Percentiles rank a stretch among this genome's conserved stretches.
These are phyloP conservation scores for Linnaemya vulpina DNA, from an alignment of 2,888 invertebrate genomes.

Conservation along the genomic window DNA sequence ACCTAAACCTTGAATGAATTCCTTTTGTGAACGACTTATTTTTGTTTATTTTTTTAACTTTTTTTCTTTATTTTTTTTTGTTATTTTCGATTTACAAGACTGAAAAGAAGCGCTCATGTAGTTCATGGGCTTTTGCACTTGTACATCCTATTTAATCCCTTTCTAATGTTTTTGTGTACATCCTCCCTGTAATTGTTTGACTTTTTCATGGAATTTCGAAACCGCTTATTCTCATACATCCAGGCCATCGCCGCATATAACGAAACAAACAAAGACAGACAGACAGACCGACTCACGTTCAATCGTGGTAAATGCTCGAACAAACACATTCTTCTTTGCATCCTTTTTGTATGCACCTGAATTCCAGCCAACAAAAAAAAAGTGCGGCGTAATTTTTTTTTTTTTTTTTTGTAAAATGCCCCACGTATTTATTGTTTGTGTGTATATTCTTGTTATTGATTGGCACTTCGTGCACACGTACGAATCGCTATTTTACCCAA, in stretches of 20 bases:
- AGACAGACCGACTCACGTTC: conserved; percentile 1
- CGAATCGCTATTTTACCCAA: not conserved
- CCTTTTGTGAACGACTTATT: conserved; percentile 3
- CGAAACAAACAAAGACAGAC: conserved; percentile 2
- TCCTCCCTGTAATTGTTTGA: conserved; percentile 20
- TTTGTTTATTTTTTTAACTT: not conserved
- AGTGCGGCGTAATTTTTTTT: not conserved
- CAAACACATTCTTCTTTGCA: conserved; percentile 13
- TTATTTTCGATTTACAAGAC: not conserved
- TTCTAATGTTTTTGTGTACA: not conserved
- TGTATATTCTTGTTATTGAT: not conserved
- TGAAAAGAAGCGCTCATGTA: not conserved
- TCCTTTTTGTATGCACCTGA: not conserved
- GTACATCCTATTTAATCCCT: conserved; percentile 16
- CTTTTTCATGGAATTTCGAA: conserved; percentile 5
- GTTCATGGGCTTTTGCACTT: conserved; percentile 5
- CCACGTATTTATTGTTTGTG: not conserved
- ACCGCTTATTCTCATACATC: not conserved
- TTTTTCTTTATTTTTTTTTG: no score
- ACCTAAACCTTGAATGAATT: conserved; percentile 7
- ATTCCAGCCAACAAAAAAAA: not conserved
- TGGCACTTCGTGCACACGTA: not conserved
- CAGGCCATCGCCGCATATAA: conserved; percentile 12
- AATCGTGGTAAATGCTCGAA: conserved; percentile 33
- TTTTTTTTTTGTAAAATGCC: not conserved